Percentiles rank a stretch among this genome's conserved stretches.
These are phyloP conservation scores for Hippocampus abdominalis DNA, from an alignment of 2,113 vertebrate genomes.

Conservation along the genomic window DNA sequence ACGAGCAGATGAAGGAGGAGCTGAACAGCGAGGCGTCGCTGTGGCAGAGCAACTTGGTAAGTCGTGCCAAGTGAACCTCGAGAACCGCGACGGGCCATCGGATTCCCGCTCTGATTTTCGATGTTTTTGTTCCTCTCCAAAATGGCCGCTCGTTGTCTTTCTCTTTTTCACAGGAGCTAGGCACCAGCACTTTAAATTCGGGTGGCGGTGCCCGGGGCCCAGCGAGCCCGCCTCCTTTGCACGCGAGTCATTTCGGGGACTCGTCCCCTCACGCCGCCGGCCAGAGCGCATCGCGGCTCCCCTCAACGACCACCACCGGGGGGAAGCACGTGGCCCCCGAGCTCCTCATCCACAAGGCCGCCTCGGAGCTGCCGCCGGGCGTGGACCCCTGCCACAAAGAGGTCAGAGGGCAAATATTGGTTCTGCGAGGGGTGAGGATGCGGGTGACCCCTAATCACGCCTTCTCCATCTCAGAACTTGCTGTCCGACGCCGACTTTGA, in stretches of 20 bases:
- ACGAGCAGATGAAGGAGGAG: slow-evolving; percentile 79
- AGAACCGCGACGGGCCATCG: too few relatives aligned
- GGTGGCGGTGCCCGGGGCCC: slow-evolving; percentile 36
- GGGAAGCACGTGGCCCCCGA: slow-evolving; percentile 44
- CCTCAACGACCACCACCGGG: slow-evolving; percentile 1
- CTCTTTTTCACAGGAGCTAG: slow-evolving; percentile 71
- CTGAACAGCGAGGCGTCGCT: slow-evolving; percentile 67
- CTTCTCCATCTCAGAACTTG: slow-evolving; percentile 67
- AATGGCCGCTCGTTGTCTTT: background rate
- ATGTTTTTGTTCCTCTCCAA: too few relatives aligned
- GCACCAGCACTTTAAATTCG: slow-evolving; percentile 66
- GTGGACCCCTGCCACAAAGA: slow-evolving; percentile 80
- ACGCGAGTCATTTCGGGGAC: slow-evolving; percentile 28
- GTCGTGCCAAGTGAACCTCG: slow-evolving; percentile 32
- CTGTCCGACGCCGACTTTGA: slow-evolving; percentile 83
- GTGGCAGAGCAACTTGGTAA: slow-evolving; percentile 82
- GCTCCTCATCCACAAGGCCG: slow-evolving; percentile 67
- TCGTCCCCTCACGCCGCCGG: slow-evolving; percentile 7
- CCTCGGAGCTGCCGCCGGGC: slow-evolving; percentile 75
- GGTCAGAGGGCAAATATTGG: slow-evolving; percentile 57
- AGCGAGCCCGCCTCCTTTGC: slow-evolving; percentile 14
- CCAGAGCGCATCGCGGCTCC: slow-evolving; percentile 15
- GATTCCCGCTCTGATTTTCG: too few relatives aligned
- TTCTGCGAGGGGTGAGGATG: slow-evolving; percentile 18
- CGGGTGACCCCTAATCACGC: slow-evolving; percentile 17